Conservation (phyloP, 2,113 vertebrate species). For the Pedionomus torquatus region DNA sequence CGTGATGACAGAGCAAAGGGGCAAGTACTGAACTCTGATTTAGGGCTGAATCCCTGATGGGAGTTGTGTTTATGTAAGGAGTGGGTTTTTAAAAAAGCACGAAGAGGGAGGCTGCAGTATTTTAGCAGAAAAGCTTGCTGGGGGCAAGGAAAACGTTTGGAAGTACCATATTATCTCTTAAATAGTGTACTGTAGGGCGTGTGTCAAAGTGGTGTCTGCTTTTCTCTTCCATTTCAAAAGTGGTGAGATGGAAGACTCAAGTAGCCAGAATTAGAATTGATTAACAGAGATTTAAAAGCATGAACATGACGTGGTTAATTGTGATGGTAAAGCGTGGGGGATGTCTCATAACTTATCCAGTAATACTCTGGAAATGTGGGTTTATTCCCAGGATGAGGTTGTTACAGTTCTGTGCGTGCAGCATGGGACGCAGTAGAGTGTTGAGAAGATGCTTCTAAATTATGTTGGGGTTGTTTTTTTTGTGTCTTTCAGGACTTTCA, state of each 20-base stretch:
- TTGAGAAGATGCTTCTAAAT: background rate
- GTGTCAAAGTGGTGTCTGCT: too few species aligned
- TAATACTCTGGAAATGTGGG: background rate
- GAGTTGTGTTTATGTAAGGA: background rate
- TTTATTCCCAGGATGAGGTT: background rate
- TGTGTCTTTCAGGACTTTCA: conserved; percentile 34
- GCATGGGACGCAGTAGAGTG: accelerated
- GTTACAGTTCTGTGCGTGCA: accelerated
- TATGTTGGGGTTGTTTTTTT: background rate
- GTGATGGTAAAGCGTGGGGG: background rate
- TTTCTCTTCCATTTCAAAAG: background rate
- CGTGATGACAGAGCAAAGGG: background rate
- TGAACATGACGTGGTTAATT: background rate
- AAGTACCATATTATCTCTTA: background rate
- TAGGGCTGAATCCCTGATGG: background rate
- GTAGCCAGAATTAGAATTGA: background rate
- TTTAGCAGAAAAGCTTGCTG: background rate
- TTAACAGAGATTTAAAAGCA: background rate
- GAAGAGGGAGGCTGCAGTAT: background rate
- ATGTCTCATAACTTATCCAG: background rate
- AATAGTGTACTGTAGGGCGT: accelerated
- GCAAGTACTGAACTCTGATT: background rate
- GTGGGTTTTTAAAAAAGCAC: background rate
- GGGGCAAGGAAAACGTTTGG: background rate
- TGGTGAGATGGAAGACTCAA: background rate